Evolutionary conservation across 1,140 invertebrate genomes (phyloP).

Genomic region (Hylaeus volcanicus): DNA sequence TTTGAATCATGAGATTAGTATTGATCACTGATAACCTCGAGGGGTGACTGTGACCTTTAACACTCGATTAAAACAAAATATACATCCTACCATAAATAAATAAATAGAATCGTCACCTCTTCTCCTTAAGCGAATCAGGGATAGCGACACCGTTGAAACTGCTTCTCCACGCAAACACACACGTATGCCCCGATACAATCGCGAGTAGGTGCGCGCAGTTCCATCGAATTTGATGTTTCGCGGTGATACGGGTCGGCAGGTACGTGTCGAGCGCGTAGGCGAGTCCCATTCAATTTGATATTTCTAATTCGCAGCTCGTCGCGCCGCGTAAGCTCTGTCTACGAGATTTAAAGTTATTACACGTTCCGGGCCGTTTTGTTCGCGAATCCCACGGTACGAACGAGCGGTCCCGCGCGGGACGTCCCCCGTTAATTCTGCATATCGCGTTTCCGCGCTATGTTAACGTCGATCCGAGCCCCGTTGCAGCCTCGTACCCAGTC

Average conservation of each 20-base stretch:
- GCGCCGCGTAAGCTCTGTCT: conserved; percentile 3
- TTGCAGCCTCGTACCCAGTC: no score
- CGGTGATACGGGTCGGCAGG: conserved; percentile 27
- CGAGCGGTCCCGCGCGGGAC: not conserved
- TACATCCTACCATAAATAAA: no score
- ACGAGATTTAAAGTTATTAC: conserved; percentile 42
- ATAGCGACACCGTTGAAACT: conserved; percentile 1
- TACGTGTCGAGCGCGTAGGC: conserved; percentile 21
- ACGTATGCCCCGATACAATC: conserved; percentile 26
- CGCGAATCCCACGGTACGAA: no score
- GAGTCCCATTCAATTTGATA: conserved; percentile 46
- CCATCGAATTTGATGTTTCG: conserved; percentile 49
- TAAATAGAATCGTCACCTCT: no score
- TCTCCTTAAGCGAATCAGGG: conserved; percentile 2
- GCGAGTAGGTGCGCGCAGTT: conserved; percentile 35
- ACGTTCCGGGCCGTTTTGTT: not conserved
- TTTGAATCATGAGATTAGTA: no score
- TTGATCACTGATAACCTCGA: no score
- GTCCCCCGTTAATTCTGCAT: not conserved
- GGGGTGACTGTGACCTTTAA: no score
- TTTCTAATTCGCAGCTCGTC: conserved; percentile 48
- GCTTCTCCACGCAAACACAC: not conserved
- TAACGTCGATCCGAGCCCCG: not conserved
- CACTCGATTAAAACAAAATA: no score
- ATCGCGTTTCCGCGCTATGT: not conserved